Evolutionary conservation across 2,888 invertebrate species (phyloP), one percentile per base, ranked within the genome.

Genomic region (Xylophagus ater): DNA sequence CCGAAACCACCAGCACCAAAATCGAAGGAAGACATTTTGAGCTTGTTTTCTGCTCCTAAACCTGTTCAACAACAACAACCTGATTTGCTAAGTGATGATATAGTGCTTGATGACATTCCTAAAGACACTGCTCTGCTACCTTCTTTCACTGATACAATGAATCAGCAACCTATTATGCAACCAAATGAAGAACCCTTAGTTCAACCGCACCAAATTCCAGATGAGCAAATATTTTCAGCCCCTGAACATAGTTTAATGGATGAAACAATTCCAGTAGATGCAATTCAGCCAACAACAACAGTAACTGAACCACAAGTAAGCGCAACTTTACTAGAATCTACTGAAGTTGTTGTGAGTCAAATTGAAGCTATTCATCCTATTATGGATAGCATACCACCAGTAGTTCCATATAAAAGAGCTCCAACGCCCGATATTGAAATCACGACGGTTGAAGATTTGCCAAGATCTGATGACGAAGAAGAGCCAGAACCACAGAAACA

Each of bases 31-130:
- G 75, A 68, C 32, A 76, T 76, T 37, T 53, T 76, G 24, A 76
- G 74, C 53, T 57, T 76, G 30, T 76, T 74, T 47, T 62, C 70
- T 1, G 60, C 61, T 3, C 69, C 70, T 2, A 65, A 62, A 48
- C 59, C 61, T 47, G 65, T 52, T 41, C 46, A 35, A 5, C 40
- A 38, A 14, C 41, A 39, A 8, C 72, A 70, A 47, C 60, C 57
- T 4, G 76, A 76, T 55, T 68, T 76, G 43, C 57, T 76, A 21
- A 73, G 73, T 43, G 75, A 73, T 44, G 75, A 76, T 47, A 62
- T 73, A 8, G 51, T 51, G 2, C 49, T 60, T 9, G 42, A 30
- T 14, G 37, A 40, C 19, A 37, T 53, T 51, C 38, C 45, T 46
- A 26, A 43, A 19, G 38, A 42, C 21, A 7, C 38, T 19, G 10